A percentile compares a stretch with the other conserved stretches of the same genome.
Conservation (phyloP, 2,113 vertebrate species). For the Telmatochromis brachygnathus region DNA sequence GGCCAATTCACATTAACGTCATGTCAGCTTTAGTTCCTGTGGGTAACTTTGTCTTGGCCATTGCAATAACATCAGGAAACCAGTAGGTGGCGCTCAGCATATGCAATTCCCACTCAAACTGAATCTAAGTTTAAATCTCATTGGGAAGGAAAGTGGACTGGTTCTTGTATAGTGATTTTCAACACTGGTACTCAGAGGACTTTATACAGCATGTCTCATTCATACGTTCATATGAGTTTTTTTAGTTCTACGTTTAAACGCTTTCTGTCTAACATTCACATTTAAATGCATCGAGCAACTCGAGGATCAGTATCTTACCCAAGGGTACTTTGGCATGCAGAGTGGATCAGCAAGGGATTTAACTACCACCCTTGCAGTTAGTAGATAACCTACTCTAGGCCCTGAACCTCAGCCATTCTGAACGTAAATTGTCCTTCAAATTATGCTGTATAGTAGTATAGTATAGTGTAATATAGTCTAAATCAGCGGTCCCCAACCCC, state of each 20-base stretch:
- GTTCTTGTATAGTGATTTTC: background rate
- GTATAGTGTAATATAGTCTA: background rate
- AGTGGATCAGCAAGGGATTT: background rate
- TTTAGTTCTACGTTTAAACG: rapidly evolving
- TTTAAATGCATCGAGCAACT: background rate
- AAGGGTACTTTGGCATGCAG: background rate
- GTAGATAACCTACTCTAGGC: background rate
- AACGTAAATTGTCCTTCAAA: background rate
- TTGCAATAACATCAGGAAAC: background rate
- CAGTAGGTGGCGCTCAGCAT: constrained; percentile 11
- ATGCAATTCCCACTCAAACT: background rate
- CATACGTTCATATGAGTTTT: rapidly evolving
- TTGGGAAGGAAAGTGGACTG: rapidly evolving
- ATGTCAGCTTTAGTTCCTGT: background rate
- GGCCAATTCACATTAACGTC: background rate
- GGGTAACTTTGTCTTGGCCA: background rate
- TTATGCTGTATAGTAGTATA: background rate
- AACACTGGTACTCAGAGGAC: background rate
- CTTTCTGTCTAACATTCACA: background rate
- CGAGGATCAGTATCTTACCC: background rate
- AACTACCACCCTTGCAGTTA: background rate
- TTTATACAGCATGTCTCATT: background rate
- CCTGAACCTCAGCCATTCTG: background rate
- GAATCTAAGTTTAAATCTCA: background rate
- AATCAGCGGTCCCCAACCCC: background rate